Evolutionary conservation across 2,888 invertebrate species (phyloP), one percentile per base, ranked within the genome.

Genomic region (Erebia aethiops): DNA sequence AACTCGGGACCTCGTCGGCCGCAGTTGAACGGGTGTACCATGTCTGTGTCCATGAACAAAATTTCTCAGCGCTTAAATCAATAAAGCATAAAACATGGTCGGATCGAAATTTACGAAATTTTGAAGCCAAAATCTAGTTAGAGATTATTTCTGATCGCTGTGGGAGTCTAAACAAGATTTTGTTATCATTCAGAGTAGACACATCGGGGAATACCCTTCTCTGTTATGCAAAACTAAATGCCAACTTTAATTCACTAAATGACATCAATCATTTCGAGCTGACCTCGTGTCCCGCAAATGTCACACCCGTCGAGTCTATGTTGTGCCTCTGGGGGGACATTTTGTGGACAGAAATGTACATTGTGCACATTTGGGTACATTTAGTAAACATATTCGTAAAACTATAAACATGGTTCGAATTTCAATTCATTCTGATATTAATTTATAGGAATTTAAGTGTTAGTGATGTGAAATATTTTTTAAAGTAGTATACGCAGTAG

Each of bases 261-360:
- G 58, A 41, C 67, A 57, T 67, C 57, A 67, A 60, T 67, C 67
- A 57, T 60, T 67, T 9, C 5, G n/a, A 60, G 60, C n/a, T 51
- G 67, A 60, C 58, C 58, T 67, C 57, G 51, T 16, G 58, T 56
- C 35, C 51, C 16, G 58, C 51, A 64, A 35, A 52, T 64, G 52
- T 64, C 64, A 41, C 35, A 49, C 16, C 14, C 10, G 43, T 51
- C n/a, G n/a, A 46, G 56, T 56, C 56, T 11, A 18, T 18, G 21
- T 56, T 56, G 56, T 21, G 56, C 3, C 56, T 11, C 21, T 11
- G 11, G 56, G 56, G 56, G 56, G 56, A 56, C 56, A 21, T 56
- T n/a, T 16, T n/a, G 52, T 16, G 9, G n/a, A 16, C n/a, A 16
- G 16, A n/a, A 9, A 52, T 52, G 52, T 52, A 52, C n/a, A 16